Evolutionary conservation across 2,888 invertebrate species (phyloP).

Genomic region (Acanthosepion esculentum): DNA sequence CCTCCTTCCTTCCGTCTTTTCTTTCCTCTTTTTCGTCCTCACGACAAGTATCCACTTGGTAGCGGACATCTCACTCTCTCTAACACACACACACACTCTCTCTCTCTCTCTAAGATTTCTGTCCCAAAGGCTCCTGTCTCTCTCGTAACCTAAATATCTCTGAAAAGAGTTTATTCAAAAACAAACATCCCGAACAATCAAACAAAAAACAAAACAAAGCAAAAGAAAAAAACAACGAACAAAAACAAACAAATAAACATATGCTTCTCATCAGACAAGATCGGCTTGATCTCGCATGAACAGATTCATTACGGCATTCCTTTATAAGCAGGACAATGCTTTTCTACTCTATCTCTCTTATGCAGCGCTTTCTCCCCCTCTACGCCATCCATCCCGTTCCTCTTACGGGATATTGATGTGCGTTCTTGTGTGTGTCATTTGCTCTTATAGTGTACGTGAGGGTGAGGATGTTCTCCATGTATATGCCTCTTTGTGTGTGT

Average conservation of each 20-base stretch:
- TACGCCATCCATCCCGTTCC: not conserved
- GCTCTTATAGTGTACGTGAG: no score
- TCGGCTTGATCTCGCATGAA: not conserved
- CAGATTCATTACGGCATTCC: not conserved
- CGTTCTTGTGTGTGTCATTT: not conserved
- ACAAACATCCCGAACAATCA: not conserved
- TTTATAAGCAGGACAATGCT: not conserved
- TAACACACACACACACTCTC: no score
- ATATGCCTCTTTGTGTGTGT: no score
- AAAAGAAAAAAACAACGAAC: no score
- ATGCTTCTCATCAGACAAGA: not conserved
- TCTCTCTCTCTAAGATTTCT: no score
- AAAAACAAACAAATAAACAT: not conserved
- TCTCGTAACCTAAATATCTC: not conserved
- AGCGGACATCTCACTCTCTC: no score
- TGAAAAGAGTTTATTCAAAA: not conserved
- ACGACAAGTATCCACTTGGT: no score
- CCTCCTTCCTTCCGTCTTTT: not conserved
- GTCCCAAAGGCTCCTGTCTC: not conserved
- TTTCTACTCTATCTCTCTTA: not conserved
- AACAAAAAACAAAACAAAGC: not conserved
- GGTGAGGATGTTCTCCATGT: no score
- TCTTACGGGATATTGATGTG: not conserved
- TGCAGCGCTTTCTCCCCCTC: not conserved
- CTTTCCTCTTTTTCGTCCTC: no score